A percentile compares a stretch with the other conserved stretches of the same genome.
These are phyloP conservation scores for Ceuthmochares aereus DNA, from an alignment of 2,113 vertebrate species.

Conservation along the genomic window DNA sequence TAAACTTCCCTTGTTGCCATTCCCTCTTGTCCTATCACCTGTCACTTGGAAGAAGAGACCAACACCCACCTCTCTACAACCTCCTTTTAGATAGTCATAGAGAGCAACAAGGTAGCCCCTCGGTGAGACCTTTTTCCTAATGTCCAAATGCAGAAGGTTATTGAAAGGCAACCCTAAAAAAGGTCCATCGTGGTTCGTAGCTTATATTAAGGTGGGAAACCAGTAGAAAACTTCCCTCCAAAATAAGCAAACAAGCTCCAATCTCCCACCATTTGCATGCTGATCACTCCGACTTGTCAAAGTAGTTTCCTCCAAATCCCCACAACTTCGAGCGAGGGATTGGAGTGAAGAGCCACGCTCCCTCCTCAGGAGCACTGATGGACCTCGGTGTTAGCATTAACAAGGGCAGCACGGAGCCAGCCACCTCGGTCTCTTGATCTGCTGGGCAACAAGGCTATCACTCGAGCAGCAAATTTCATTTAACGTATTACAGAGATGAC, in stretches of 20 bases:
- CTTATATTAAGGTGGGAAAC: not conserved
- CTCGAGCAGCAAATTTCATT: not conserved
- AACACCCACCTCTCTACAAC: too few relatives aligned
- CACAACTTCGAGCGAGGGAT: rapidly evolving
- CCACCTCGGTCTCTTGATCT: not conserved
- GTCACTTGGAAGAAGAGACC: too few relatives aligned
- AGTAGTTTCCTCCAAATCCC: not conserved
- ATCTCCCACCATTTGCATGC: not conserved
- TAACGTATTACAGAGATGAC: not conserved
- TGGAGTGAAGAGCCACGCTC: rapidly evolving
- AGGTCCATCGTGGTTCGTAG: rapidly evolving
- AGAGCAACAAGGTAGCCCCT: too few relatives aligned
- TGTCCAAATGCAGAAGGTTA: not conserved
- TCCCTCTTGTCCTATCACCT: too few relatives aligned
- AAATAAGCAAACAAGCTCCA: not conserved
- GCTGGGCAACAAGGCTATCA: not conserved
- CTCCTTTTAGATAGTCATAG: too few relatives aligned
- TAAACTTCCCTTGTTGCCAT: too few relatives aligned
- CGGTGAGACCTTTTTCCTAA: too few relatives aligned
- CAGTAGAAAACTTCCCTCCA: rapidly evolving
- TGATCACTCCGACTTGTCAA: not conserved
- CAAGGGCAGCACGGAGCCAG: rapidly evolving
- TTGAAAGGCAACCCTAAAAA: not conserved
- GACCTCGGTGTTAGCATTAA: not conserved
- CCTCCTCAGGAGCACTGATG: rapidly evolving